These are phyloP conservation scores for Characodon lateralis DNA, from an alignment of 2,797 vertebrate species.

Conservation along the genomic window DNA sequence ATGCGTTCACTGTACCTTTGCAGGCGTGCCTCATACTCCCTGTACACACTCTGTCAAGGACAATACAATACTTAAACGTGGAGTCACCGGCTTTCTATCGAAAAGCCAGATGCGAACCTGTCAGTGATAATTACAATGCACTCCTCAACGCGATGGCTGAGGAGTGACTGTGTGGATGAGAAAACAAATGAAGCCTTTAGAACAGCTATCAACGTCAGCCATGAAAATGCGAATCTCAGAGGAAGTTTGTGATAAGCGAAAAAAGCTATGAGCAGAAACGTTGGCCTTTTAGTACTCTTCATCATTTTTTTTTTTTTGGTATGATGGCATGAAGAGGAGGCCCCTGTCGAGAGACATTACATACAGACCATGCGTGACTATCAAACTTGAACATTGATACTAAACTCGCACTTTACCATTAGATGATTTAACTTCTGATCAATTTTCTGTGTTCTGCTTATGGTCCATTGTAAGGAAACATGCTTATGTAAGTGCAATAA, in stretches of 20 bases:
- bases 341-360: background rate
- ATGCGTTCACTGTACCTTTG: slow-evolving; percentile 90
- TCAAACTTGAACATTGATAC: background rate
- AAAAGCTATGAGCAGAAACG: background rate
- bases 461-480: background rate
- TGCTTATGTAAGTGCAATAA: background rate
- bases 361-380: background rate
- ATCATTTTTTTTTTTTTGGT: background rate
- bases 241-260: background rate
- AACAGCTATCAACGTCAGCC: background rate
- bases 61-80: slow-evolving; percentile 41
- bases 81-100: background rate
- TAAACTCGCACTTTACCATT: background rate
- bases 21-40: slow-evolving; percentile 93
- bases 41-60: slow-evolving; percentile 85
- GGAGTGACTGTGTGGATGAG: background rate
- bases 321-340: too few species aligned
- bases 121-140: background rate
- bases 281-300: too few species aligned
- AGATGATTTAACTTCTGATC: background rate
- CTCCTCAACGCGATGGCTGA: background rate
- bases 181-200: background rate
- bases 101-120: background rate
- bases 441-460: background rate
- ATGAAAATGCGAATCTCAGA: background rate